phyloP scores from a whole-genome alignment of 2,888 invertebrate genomes.

The Phyllotreta striolata region DNA sequence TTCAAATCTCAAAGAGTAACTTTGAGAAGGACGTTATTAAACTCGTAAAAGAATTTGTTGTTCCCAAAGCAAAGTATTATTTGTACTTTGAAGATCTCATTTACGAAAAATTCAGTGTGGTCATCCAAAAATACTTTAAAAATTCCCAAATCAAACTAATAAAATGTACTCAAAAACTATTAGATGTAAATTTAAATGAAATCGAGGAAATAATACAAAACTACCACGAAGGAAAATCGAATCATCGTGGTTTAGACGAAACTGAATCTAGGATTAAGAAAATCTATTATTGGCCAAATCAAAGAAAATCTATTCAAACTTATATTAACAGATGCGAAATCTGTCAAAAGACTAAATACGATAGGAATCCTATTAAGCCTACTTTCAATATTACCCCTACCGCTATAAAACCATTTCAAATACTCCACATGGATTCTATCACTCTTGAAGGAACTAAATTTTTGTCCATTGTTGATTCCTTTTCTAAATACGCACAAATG shows the following conservation, averaged over 20 bases:
- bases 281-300: constrained; percentile 39
- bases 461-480: constrained; percentile 12
- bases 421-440: constrained; percentile 16
- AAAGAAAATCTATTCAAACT: constrained; percentile 34
- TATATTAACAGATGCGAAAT: constrained; percentile 39
- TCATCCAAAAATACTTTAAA: constrained; percentile 14
- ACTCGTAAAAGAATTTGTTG: constrained; percentile 11
- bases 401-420: constrained; percentile 13
- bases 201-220: constrained; percentile 28
- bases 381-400: constrained; percentile 24
- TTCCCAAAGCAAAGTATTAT: constrained; percentile 14
- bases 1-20: constrained; percentile 1
- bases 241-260: constrained; percentile 31
- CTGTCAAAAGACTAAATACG: constrained; percentile 41
- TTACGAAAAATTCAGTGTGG: not conserved
- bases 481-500: constrained; percentile 19
- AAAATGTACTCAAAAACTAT: not conserved
- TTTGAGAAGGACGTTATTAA: not conserved
- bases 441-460: constrained; percentile 4
- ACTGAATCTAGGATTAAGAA: constrained; percentile 30
- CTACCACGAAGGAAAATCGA: constrained; percentile 41
- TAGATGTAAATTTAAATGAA: constrained; percentile 33
- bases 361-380: constrained; percentile 38
- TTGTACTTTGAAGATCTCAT: constrained; percentile 4
- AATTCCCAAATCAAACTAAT: constrained; percentile 6